Evolutionary conservation across 2,888 invertebrate species (phyloP).

Genomic region (Eupithecia subfuscata): DNA sequence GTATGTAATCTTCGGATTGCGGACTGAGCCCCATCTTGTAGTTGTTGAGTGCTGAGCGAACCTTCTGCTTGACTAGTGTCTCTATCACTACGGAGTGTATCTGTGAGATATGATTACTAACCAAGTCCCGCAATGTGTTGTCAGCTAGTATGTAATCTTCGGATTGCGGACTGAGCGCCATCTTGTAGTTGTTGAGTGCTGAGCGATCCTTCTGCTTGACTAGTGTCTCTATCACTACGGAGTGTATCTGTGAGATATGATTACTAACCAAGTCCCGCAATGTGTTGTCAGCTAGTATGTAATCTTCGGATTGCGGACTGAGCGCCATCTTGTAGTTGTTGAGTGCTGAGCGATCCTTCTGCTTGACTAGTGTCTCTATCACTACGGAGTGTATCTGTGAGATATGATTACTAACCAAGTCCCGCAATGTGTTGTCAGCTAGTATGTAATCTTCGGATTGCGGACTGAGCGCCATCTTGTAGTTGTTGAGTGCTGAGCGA

Average conservation of each 20-base stretch:
- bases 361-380: slow-evolving; percentile 84
- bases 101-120: slow-evolving; percentile 45
- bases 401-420: not conserved
- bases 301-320: slow-evolving; percentile 87
- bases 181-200: too few relatives aligned
- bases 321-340: slow-evolving; percentile 86
- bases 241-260: too few relatives aligned
- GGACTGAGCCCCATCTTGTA: slow-evolving; percentile 86
- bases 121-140: too few relatives aligned
- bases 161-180: too few relatives aligned
- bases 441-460: too few relatives aligned
- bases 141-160: too few relatives aligned
- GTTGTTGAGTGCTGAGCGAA: slow-evolving; percentile 84
- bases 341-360: slow-evolving; percentile 85
- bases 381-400: slow-evolving; percentile 85
- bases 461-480: too few relatives aligned
- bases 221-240: too few relatives aligned
- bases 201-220: too few relatives aligned
- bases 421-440: too few relatives aligned
- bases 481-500: too few relatives aligned
- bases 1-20: slow-evolving; percentile 88
- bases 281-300: slow-evolving; percentile 89
- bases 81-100: slow-evolving; percentile 88
- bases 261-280: slow-evolving; percentile 77
- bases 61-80: slow-evolving; percentile 84